A percentile compares a stretch with the other conserved stretches of the same genome.
Evolutionary conservation across 2,888 invertebrate genomes (phyloP).

Genomic region (Therioaphis trifolii): DNA sequence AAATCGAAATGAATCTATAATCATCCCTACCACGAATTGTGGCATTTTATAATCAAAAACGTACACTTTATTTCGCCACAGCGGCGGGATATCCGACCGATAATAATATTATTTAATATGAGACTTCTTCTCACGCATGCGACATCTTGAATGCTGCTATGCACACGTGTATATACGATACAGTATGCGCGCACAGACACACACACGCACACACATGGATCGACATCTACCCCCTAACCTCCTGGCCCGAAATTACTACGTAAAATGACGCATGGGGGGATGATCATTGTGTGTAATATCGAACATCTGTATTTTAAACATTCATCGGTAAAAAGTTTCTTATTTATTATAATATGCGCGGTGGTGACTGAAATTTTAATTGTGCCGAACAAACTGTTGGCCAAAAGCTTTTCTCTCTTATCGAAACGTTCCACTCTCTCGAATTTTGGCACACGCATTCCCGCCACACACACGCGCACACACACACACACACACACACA

Average conservation of each 20-base stretch:
- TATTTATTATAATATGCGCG: neutral
- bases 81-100: too few relatives aligned
- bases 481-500: neutral
- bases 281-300: constrained; percentile 31
- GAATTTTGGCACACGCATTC: constrained; percentile 55
- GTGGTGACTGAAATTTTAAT: constrained; percentile 45
- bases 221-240: neutral
- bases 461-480: neutral
- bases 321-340: constrained; percentile 53
- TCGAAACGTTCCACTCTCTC: constrained; percentile 63
- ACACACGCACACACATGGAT: neutral
- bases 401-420: constrained; percentile 62
- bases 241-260: neutral
- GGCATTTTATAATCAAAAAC: too few relatives aligned
- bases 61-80: too few relatives aligned
- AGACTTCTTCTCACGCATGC: constrained; percentile 12
- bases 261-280: neutral
- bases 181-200: neutral
- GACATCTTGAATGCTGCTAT: constrained; percentile 46
- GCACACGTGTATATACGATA: too few relatives aligned
- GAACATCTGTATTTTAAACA: constrained; percentile 57
- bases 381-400: constrained; percentile 59
- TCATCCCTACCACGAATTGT: too few relatives aligned
- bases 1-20: too few relatives aligned
- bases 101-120: too few relatives aligned